Evolutionary conservation across 2,113 vertebrate species (phyloP), one percentile per base, ranked within the genome.

Genomic region (Condylura cristata): DNA sequence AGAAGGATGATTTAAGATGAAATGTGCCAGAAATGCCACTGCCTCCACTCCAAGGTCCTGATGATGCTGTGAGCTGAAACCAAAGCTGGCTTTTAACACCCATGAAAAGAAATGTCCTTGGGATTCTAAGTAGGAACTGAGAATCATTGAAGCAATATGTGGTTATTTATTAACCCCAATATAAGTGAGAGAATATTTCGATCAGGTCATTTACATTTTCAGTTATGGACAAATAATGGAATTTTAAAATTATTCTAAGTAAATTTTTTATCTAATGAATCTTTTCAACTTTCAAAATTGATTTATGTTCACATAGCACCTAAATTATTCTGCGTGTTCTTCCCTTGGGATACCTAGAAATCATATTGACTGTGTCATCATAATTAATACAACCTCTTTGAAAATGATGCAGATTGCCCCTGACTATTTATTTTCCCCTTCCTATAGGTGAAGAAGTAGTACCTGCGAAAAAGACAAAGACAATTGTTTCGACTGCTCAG

Each of bases 401-500:
- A 89, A 86, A 95, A n/a, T 85, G 44, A 14, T 34, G 84, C 66
- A 10, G 75, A 48, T 0, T 87, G 89, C 72, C 3, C 61, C 90
- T n/a, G 91, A 26, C 65, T 95, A 34, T 10, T 70, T 0, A 0
- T 72, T 90, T 97, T 93, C 56, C 34, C 39, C 63, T 96, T 96
- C 75, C 82, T 86, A 14, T 98, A 99, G 99, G 99, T 81, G 99
- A 99, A 97, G 99, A 99, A 98, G 99, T 98, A 86, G 99, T 99
- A 53, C 99, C 99, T 79, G 98, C 98, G 72, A 99, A 99, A 99
- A 99, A 99, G 98, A 99, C 99, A 90, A 99, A 99, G 98, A 99
- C 99, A 39, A 98, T 99, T 53, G 97, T 99, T 97, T 99, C 99
- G 97, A 98, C 99, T 97, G 98, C 99, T 98, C 99, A 99, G 98